Evolutionary conservation across 2,113 vertebrate genomes (phyloP), one percentile per base, ranked within the genome.

Genomic region (Alaudala cheleensis): DNA sequence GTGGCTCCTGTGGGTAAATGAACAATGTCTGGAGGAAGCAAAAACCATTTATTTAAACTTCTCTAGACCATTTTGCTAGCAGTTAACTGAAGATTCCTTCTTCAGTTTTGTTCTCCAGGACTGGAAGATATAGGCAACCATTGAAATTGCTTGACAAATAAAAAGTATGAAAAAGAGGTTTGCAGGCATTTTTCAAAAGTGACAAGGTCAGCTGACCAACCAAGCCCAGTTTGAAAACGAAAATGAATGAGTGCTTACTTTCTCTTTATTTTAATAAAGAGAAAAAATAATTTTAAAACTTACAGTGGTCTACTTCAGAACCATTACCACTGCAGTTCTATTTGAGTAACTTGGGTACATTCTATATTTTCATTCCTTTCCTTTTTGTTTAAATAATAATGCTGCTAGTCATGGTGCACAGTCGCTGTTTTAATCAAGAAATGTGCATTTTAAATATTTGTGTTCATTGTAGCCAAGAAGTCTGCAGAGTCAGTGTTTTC

Each of bases 381-480:
- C 39, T 83, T 92, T 88, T 91, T 90, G 67, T 87, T 96, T 94
- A 91, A 86, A 88, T 87, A 93, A 90, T 91, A 88, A 69, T 76
- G 54, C 44, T 86, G 61, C 73, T 66, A 88, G 65, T 50, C 10
- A 3, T 72, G 56, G 37, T 78, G 62, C 58, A 82, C 53, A 66
- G 47, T 78, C 81, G 78, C 62, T 71, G 74, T 91, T 96, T 95
- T 92, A 95, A 95, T 95, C 92, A 96, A 95, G 90, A 95, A n/a
- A 70, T 47, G 19, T 56, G 54, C 87, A 81, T 95, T 97, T 95
- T 94, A 97, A 97, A 97, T 95, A 96, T 96, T 97, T 97, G 96
- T 91, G 78, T 90, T 96, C 81, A 28, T 83, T 91, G 88, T 80
- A 97, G 96, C 85, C 97, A 95, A 85, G 81, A 92, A 95, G 95